A percentile compares a stretch with the other conserved stretches of the same genome.
Evolutionary conservation across 2,888 invertebrate species (phyloP).

Genomic region (Nezara viridula): DNA sequence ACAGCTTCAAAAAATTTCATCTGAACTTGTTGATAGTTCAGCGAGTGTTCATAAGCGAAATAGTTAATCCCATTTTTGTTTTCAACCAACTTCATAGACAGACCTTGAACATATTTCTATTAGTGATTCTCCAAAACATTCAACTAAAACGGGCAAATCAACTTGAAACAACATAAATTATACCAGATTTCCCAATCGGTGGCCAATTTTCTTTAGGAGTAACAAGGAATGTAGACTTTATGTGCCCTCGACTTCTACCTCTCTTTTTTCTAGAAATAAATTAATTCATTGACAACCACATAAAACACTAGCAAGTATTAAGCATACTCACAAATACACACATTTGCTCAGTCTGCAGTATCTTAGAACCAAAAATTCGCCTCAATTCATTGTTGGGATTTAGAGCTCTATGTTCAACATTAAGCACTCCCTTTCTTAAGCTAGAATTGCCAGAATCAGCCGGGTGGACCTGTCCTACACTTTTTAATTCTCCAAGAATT

Average conservation of each 20-base stretch:
- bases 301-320: background rate
- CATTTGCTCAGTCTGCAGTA: conserved; percentile 74
- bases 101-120: conserved; percentile 68
- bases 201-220: conserved; percentile 82
- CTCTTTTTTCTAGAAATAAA: conserved; percentile 71
- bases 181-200: conserved; percentile 77
- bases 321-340: conserved; percentile 58
- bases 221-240: conserved; percentile 78
- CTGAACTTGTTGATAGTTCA: conserved; percentile 81
- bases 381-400: conserved; percentile 87
- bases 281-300: background rate
- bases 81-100: conserved; percentile 79
- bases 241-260: conserved; percentile 73
- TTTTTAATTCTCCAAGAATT: conserved; percentile 73
- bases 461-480: conserved; percentile 62
- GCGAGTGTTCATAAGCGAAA: conserved; percentile 83
- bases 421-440: conserved; percentile 72
- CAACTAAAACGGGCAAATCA: background rate
- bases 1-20: conserved; percentile 83
- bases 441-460: conserved; percentile 67
- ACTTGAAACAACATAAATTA: background rate
- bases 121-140: too few relatives aligned
- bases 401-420: conserved; percentile 79
- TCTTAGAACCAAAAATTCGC: conserved; percentile 84
- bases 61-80: conserved; percentile 73